Base-by-base conservation (phyloP, 1,140 invertebrate species). In the Chlorops oryzae region DNA sequence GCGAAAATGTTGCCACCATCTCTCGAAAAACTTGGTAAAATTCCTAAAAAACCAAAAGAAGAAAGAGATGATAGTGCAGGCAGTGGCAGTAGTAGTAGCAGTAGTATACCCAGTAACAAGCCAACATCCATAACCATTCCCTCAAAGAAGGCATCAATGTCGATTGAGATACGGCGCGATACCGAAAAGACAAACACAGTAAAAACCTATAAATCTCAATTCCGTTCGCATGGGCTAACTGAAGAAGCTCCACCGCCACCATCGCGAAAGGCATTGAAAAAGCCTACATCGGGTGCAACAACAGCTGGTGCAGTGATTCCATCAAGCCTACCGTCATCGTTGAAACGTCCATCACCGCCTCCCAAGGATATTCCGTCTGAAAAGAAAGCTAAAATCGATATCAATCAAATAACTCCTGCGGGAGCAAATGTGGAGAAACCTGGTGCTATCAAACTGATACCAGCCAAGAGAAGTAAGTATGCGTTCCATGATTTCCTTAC, bases 401-500 rank as follows among this genome's bases (percentile, higher is more conserved):
- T 78, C 6, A 68, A 47, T 41, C 57, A 50, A 70, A 49, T 73
- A 56, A 51, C 60, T 21, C n/a, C n/a, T n/a, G n/a, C n/a, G n/a
- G n/a, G n/a, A n/a, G n/a, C n/a, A n/a, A 61, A 57, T 3, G 74
- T 56, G 5, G 86, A 88, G 59, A 82, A 86, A 65, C 84, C 84
- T 37, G 86, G 86, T 52, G 77, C 82, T 48, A 89, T 90, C 53
- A 92, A 92, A 77, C 72, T 91, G 37, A 90, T 91, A 62, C 82
- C 88, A 54, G 79, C 88, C 51, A 91, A 90, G 52, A 91, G 90
- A 81, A 85, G 90, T 92, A 84, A 88, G 88, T 87, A 76, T 78
- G 56, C 47, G 34, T 23, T 10, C 5, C 15, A 13, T 22, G 23
- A 54, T 54, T 35, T 39, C 39, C 9, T 44, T 57, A 65, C 45